Evolutionary conservation across 1,140 invertebrate genomes (phyloP).

Genomic region (Drosophila tristis): DNA sequence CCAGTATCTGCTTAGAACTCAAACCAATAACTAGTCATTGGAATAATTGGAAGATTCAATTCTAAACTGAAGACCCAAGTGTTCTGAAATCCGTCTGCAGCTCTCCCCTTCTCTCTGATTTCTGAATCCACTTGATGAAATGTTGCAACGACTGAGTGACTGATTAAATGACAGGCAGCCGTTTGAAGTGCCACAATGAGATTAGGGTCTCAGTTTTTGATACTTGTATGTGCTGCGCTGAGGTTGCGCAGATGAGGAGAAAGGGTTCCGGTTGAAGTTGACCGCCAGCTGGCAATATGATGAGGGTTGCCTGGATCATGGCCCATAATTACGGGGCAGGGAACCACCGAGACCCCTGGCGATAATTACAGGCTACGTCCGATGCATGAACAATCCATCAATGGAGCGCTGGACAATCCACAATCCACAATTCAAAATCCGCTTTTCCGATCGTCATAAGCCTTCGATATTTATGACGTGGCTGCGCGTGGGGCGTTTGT

Average conservation of each 20-base stretch:
- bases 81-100: neutral
- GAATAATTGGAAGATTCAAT: no score
- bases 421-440: constrained; percentile 6
- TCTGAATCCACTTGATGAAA: constrained; percentile 13
- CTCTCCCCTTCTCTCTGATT: neutral
- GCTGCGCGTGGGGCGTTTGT: neutral
- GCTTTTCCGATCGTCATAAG: constrained; percentile 39
- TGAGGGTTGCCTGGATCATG: constrained; percentile 49
- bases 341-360: constrained; percentile 8
- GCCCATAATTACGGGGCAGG: constrained; percentile 53
- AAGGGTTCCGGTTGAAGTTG: constrained; percentile 20
- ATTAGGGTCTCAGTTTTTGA: constrained; percentile 47
- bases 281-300: constrained; percentile 29
- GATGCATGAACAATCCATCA: constrained; percentile 2
- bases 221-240: constrained; percentile 18
- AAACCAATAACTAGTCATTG: no score
- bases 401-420: constrained; percentile 3
- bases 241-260: constrained; percentile 15
- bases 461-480: constrained; percentile 56
- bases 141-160: constrained; percentile 37
- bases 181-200: constrained; percentile 74
- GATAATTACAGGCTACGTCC: constrained; percentile 49
- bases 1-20: no score
- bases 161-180: constrained; percentile 40
- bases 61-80: no score